A percentile compares a stretch with the other conserved stretches of the same genome.
These are phyloP conservation scores for Mormyrops boulengeri DNA, from an alignment of 2,797 vertebrate genomes.

Conservation along the genomic window DNA sequence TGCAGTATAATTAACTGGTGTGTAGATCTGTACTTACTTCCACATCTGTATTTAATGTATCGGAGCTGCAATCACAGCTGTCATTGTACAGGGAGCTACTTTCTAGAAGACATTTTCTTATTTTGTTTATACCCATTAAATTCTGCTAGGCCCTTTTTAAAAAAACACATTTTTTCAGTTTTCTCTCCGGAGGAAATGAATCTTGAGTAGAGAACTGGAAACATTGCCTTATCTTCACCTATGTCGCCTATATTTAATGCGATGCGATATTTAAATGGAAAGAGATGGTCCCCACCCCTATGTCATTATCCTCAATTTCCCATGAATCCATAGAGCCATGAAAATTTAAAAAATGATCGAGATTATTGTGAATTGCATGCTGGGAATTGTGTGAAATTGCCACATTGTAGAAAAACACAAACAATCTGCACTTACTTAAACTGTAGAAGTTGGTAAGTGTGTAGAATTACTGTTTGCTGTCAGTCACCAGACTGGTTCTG, in stretches of 20 bases:
- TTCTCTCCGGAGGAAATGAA: neutral
- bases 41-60: constrained; percentile 17
- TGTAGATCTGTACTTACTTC: neutral
- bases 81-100: neutral
- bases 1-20: constrained; percentile 11
- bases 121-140: neutral
- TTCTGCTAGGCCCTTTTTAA: neutral
- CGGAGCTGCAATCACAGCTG: constrained; percentile 1
- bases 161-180: neutral
- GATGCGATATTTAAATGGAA: neutral
- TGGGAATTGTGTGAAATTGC: neutral
- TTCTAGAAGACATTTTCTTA: neutral
- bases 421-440: neutral
- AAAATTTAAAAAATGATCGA: neutral
- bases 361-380: neutral
- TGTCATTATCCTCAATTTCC: neutral
- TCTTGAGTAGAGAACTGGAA: neutral
- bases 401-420: neutral
- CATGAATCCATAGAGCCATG: neutral
- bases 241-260: neutral
- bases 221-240: neutral
- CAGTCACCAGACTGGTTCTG: neutral
- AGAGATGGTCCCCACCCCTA: neutral
- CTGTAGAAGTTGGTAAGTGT: neutral
- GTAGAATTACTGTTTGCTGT: neutral